Base-by-base conservation (phyloP, 2,113 vertebrate genomes). In the Neodontobutis hainanensis region DNA sequence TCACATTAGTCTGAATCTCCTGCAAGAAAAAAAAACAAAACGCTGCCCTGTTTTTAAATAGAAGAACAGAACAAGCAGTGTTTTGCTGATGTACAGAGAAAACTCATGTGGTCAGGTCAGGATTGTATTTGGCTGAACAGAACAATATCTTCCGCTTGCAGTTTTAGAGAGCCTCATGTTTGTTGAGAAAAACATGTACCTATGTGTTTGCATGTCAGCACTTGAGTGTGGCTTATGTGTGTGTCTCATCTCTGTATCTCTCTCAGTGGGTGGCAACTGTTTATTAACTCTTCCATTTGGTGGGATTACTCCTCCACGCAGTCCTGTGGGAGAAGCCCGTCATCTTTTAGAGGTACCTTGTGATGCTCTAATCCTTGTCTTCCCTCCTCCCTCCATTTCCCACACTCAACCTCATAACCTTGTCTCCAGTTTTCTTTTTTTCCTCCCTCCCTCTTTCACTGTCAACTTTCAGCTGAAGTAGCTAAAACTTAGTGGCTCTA, bases 351-450 rank as follows among this genome's bases (percentile, higher is more conserved):
- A 67, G 84, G 43, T 72, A 86, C 78, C 75, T 85, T 82, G 81
- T 80, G 83, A 89, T 78, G 73, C 85, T 85, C 81, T 90, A 87
- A 92, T 90, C 89, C 86, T 47, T 19, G 19, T 66, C 68, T 55
- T 64, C 74, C 52, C 74, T 70, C 68, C 57, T 63, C 55, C 78
- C 61, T 75, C 68, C 69, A 60, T 81, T 83, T 70, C 81, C 75
- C 80, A 80, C 68, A 81, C 76, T 77, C 81, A 83, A 70, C 79
- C 83, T 81, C 80, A 73, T 66, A 77, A 76, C 74, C 75, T 69
- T 76, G 34, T 68, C 70, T 71, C 55, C 53, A 15, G 1, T 45
- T 62, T 51, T 66, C 44, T 69, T 42, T 51, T n/a, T 2, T n/a
- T 62, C 15, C 11, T 27, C 53, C 78, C 32, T n/a, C 70, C 53